Evolutionary conservation across 1,140 invertebrate species (phyloP), one percentile per base, ranked within the genome.

Genomic region (Druon quercuslanigerum): DNA sequence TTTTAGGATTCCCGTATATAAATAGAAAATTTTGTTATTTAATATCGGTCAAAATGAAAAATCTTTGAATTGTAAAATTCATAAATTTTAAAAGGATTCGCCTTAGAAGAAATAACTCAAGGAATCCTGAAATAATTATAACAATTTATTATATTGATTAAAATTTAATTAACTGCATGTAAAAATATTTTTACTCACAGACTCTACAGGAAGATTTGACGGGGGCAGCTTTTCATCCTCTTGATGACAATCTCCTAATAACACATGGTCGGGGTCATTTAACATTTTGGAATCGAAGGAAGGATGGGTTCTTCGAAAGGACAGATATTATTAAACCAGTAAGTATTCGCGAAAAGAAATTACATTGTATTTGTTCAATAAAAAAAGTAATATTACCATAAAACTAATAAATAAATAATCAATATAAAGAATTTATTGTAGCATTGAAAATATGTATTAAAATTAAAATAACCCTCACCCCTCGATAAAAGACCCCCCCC

Each of bases 251-350:
- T 92, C 92, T 97, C 14, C 94, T 99, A 72, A 97, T 99, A 71
- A 98, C 97, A 0, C 97, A 97, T 85, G 98, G 98, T 11, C 97
- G 97, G 85, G 96, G 96, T 7, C 97, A 98, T 90, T 92, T 99
- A 54, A 95, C 96, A 0, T 98, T 98, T 89, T 99, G 97, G 97
- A 97, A 96, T 82, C 92, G 96, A 76, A 92, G 96, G 72, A 97
- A 97, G 90, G 96, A 97, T 87, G 96, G 96, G 19, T 96, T 96
- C 89, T 97, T 97, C 79, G 96, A 97, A 89, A 93, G 96, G 78
- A 96, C 96, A 0, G 96, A 97, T 84, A 96, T 97, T 19, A 96
- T 96, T 16, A 96, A 96, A 92, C 94, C 95, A 51, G 95, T 96
- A 92, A 92, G 88, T 84, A 57, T 46, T 8, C 40, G 50, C 16